Percentiles rank a stretch among this genome's conserved stretches.
These are phyloP conservation scores for Vireo altiloquus DNA, from an alignment of 2,113 vertebrate genomes.

Conservation along the genomic window DNA sequence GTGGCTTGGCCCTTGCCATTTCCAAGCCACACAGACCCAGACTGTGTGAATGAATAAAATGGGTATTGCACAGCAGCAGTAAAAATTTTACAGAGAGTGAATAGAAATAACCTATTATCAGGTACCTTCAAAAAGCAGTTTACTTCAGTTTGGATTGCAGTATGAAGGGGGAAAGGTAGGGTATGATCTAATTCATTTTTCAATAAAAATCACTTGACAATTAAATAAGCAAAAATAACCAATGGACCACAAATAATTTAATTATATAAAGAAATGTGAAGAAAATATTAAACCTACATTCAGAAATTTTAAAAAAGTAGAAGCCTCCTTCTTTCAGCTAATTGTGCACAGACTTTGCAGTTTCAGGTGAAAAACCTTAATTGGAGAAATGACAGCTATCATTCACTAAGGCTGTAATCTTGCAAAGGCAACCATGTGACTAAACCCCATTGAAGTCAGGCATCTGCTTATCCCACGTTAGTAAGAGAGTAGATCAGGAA, in stretches of 20 bases:
- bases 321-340: not conserved
- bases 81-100: not conserved
- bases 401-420: not conserved
- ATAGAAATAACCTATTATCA: not conserved
- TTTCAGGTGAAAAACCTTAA: not conserved
- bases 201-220: not conserved
- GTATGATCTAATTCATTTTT: not conserved
- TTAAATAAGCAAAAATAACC: not conserved
- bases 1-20: not conserved
- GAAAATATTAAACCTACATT: not conserved
- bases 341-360: not conserved
- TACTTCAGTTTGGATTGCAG: not conserved
- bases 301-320: not conserved
- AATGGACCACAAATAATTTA: not conserved
- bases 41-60: not conserved
- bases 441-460: not conserved
- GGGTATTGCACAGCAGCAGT: fast-evolving
- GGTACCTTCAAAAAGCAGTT: not conserved
- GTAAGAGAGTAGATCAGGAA: not conserved
- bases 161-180: not conserved
- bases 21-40: not conserved
- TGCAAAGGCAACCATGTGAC: not conserved
- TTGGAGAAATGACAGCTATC: not conserved
- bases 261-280: not conserved
- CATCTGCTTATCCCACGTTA: not conserved